A percentile compares a stretch with the other conserved stretches of the same genome.
These are phyloP conservation scores for Gnatocerus cornutus DNA, from an alignment of 2,888 invertebrate genomes.

Conservation along the genomic window DNA sequence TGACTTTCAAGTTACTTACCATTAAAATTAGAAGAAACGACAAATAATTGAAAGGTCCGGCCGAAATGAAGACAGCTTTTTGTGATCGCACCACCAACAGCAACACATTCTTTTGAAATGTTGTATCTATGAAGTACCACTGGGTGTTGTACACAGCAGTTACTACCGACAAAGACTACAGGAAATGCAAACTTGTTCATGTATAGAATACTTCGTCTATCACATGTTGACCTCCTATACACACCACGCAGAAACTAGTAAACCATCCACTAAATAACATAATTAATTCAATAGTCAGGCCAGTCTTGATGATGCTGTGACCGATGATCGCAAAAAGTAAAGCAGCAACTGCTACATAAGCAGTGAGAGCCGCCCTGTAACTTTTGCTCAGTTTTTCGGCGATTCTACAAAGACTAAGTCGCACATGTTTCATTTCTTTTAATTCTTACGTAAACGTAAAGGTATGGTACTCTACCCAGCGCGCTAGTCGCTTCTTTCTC, in stretches of 20 bases:
- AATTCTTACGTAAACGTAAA: neutral
- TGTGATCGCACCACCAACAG: conserved; percentile 31
- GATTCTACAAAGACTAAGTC: neutral
- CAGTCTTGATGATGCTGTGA: neutral
- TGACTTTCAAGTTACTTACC: conserved; percentile 3
- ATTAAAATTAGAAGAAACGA: conserved; percentile 30
- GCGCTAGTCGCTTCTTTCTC: neutral
- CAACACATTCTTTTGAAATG: conserved; percentile 20
- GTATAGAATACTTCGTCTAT: conserved; percentile 16
- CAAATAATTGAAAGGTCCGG: conserved; percentile 39
- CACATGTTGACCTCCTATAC: conserved; percentile 19
- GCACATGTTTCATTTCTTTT: neutral
- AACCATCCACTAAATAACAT: conserved; percentile 20
- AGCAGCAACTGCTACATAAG: neutral
- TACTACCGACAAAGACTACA: conserved; percentile 15
- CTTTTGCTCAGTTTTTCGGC: neutral
- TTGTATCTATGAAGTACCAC: conserved; percentile 22
- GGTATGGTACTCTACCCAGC: conserved; percentile 23
- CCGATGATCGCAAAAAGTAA: conserved; percentile 8
- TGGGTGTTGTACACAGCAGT: conserved; percentile 11
- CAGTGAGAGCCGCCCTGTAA: neutral
- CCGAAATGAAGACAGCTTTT: conserved; percentile 25
- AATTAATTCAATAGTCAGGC: neutral
- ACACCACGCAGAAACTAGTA: neutral
- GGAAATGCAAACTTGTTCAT: neutral